These are phyloP conservation scores for Plusia festucae DNA, from an alignment of 2,888 invertebrate genomes.

Conservation along the genomic window DNA sequence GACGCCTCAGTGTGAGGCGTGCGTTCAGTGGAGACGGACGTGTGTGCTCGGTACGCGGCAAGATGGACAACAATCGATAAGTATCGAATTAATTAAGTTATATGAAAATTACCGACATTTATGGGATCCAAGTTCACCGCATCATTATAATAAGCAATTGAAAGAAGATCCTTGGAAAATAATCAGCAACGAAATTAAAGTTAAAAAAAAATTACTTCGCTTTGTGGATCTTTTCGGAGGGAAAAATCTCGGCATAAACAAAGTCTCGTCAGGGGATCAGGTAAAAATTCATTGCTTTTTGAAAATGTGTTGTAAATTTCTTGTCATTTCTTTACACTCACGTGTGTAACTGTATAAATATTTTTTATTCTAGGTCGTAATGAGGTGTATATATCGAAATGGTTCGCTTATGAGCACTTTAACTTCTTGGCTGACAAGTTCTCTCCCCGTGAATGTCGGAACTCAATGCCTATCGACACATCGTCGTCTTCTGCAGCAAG, in stretches of 20 bases:
- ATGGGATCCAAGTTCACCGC: neutral
- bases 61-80: no score
- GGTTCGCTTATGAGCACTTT: slow-evolving; percentile 44
- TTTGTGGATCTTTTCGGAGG: slow-evolving; percentile 33
- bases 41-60: no score
- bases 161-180: slow-evolving; percentile 34
- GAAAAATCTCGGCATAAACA: slow-evolving; percentile 34
- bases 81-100: no score
- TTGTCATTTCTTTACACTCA: no score
- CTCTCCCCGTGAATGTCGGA: slow-evolving; percentile 37
- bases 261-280: slow-evolving; percentile 43
- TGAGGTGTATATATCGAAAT: slow-evolving; percentile 26
- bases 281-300: slow-evolving; percentile 1
- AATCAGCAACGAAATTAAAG: slow-evolving; percentile 32
- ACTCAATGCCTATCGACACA: slow-evolving; percentile 39
- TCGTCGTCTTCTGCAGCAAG: slow-evolving; percentile 34
- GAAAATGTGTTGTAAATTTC: no score
- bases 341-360: no score
- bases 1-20: no score
- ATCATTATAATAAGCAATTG: slow-evolving; percentile 29
- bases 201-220: slow-evolving; percentile 36
- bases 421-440: slow-evolving; percentile 41
- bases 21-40: no score
- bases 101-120: neutral
- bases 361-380: no score